Evolutionary conservation across 1,140 invertebrate species (phyloP).

Genomic region (Pseudomyrmex cubaensis): DNA sequence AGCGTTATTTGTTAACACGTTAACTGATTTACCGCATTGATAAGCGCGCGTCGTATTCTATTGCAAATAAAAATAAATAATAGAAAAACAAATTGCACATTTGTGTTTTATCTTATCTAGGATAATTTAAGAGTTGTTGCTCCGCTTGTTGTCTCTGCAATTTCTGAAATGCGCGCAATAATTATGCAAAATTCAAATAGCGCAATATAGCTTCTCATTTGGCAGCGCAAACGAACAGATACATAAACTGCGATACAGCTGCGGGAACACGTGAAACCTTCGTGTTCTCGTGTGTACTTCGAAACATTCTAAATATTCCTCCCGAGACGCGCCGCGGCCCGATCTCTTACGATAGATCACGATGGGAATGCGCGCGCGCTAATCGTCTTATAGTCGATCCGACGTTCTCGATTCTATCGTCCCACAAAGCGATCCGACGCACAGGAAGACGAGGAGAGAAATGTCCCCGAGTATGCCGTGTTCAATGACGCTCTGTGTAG

Average conservation of each 20-base stretch:
- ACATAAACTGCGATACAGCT: background rate
- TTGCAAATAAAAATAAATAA: background rate
- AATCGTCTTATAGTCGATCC: constrained; percentile 66
- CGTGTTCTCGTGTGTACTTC: constrained; percentile 49
- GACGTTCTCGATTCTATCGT: constrained; percentile 52
- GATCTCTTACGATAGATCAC: constrained; percentile 62
- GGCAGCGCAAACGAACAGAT: background rate
- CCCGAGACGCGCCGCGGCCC: background rate
- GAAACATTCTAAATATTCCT: constrained; percentile 58
- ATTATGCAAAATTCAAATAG: background rate
- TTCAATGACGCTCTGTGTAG: background rate
- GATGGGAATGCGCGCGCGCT: constrained; percentile 52
- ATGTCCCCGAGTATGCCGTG: constrained; percentile 2
- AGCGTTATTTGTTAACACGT: background rate
- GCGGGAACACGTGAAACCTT: constrained; percentile 19
- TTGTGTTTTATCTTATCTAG: background rate
- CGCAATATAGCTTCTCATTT: background rate
- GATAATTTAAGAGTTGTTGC: background rate
- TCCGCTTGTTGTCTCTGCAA: background rate
- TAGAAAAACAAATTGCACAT: background rate
- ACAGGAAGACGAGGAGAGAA: constrained; percentile 48
- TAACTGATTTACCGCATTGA: background rate
- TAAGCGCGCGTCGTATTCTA: background rate
- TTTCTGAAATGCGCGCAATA: background rate
- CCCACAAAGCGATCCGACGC: constrained; percentile 45